Evolutionary conservation across 2,797 vertebrate genomes (phyloP), one percentile per base, ranked within the genome.

Genomic region (Clarias fuscus): DNA sequence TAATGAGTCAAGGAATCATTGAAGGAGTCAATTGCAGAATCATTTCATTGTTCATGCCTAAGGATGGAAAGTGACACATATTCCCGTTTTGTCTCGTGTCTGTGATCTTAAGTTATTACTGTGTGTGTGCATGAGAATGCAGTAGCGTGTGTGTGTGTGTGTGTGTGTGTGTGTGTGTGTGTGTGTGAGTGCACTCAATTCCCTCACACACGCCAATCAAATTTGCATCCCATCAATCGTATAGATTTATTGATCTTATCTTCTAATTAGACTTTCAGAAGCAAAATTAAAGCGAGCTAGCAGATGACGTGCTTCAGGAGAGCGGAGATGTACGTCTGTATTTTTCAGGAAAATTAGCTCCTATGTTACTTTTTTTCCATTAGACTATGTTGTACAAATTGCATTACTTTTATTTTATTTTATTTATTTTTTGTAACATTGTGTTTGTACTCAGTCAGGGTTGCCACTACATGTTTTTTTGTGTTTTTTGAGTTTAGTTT

Each of bases 161-260:
- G 61, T 6, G n/a, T 33, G 17, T 37, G n/a, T 48, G 65, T 67
- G n/a, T 68, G 27, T 68, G 7, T 20, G 18, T 13, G 70, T 22
- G 70, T 71, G 68, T 68, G 53, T 5, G 20, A 11, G 27, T 6
- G 24, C 10, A 0, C 56, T 33, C 24, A 48, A 22, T 61, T 70
- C 71, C 40, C 27, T 43, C 20, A 30, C 61, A 73, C 59, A 73
- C 20, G 33, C 37, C 30, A 53, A 84, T 84, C 84, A 72, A 65
- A 86, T 87, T 86, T 86, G 84, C 64, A 81, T 81, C 64, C 14
- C 7, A 77, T 89, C 84, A 27, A 72, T 68, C 27, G 1, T 18
- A 86, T 87, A 72, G 86, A 87, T 86, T 83, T 43, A 87, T 87
- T 82, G 86, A 89, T 80, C 70, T 30, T 37, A 84, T 86, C 73